phyloP scores from a whole-genome alignment of 92 coral and sea anemone genomes.

The Isaurus tuberculatus region DNA sequence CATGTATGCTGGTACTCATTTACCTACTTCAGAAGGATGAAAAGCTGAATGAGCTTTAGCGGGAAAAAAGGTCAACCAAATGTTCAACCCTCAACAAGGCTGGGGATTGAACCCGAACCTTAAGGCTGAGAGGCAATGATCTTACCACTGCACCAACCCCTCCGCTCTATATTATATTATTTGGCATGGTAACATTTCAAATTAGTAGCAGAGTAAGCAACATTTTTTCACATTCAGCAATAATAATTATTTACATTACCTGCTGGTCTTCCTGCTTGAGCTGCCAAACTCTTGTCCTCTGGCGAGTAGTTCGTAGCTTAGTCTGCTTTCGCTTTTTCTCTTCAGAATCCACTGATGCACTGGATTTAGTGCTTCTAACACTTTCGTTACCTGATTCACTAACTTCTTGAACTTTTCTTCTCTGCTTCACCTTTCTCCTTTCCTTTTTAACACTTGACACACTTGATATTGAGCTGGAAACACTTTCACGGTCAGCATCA shows the following conservation, averaged over 20 bases:
- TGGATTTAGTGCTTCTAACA: background rate
- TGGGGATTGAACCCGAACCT: no score
- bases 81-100: no score
- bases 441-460: background rate
- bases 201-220: no score
- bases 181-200: no score
- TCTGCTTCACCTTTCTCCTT: constrained; percentile 16
- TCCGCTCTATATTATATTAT: no score
- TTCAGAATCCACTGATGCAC: background rate
- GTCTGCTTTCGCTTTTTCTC: background rate
- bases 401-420: background rate
- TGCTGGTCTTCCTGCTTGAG: constrained; percentile 1
- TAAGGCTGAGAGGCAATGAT: no score
- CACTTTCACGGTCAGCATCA: constrained; percentile 29
- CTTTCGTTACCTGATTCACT: constrained; percentile 48
- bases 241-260: background rate
- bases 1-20: no score
- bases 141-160: no score
- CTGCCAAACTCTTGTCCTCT: constrained; percentile 29
- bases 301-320: background rate
- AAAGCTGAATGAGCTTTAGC: no score
- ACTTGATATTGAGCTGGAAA: constrained; percentile 22
- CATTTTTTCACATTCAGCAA: no score
- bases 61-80: no score
- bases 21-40: no score